These are phyloP conservation scores for Beris morrisii DNA, from an alignment of 2,888 invertebrate genomes.

Conservation along the genomic window DNA sequence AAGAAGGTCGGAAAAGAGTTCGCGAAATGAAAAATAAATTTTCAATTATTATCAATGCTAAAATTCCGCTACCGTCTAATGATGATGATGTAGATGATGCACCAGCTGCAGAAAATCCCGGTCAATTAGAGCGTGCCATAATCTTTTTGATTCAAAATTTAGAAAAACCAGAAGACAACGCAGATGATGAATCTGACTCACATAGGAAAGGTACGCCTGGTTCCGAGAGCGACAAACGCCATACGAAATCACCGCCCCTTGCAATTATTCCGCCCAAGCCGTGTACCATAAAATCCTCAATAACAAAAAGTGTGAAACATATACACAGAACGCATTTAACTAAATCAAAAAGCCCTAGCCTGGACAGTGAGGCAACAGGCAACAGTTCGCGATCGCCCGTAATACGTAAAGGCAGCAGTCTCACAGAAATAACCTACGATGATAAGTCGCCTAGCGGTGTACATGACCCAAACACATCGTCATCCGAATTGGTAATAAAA, in stretches of 20 bases:
- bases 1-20: constrained; percentile 72
- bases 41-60: constrained; percentile 67
- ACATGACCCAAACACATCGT: constrained; percentile 20
- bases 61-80: constrained; percentile 51
- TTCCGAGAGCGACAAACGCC: constrained; percentile 30
- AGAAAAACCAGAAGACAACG: constrained; percentile 44
- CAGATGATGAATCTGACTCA: constrained; percentile 41
- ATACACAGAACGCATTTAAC: constrained; percentile 41
- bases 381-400: constrained; percentile 5
- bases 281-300: constrained; percentile 53
- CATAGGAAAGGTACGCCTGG: not conserved
- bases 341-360: constrained; percentile 16
- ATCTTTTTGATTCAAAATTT: constrained; percentile 66
- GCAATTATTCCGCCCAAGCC: constrained; percentile 55
- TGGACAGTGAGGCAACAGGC: not conserved
- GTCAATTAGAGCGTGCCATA: constrained; percentile 70
- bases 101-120: constrained; percentile 69
- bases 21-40: constrained; percentile 79
- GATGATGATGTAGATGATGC: constrained; percentile 46
- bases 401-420: constrained; percentile 22
- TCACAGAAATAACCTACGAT: not conserved
- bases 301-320: constrained; percentile 55
- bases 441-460: not conserved
- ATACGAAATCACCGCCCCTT: constrained; percentile 51
- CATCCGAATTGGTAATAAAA: constrained; percentile 25